Percentiles rank a stretch among this genome's conserved stretches.
Evolutionary conservation across 1,140 invertebrate species (phyloP).

Genomic region (Leptopilina boulardi): DNA sequence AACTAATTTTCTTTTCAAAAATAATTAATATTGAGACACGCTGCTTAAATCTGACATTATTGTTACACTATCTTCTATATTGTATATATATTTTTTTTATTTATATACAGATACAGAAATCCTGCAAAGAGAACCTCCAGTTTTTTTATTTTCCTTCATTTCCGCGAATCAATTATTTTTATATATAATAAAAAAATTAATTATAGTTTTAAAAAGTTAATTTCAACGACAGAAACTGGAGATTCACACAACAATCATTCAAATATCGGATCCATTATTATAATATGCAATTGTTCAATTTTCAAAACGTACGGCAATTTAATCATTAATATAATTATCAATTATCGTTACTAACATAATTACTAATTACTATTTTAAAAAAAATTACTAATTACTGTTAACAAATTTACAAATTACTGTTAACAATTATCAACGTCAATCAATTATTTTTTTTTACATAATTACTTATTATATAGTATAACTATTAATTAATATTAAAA

Average conservation of each 20-base stretch:
- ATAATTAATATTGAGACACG: slow-evolving; percentile 9
- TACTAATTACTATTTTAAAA: no score
- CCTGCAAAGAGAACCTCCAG: not conserved
- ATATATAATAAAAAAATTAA: not conserved
- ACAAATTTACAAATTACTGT: no score
- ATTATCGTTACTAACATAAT: no score
- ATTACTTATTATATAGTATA: no score
- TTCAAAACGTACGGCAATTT: not conserved
- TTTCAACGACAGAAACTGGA: not conserved
- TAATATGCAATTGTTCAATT: not conserved
- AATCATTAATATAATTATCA: not conserved
- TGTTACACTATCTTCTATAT: no score
- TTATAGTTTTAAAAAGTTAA: not conserved
- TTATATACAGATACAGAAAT: slow-evolving; percentile 16
- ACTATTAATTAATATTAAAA: no score
- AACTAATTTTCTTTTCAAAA: not conserved
- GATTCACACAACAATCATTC: slow-evolving; percentile 1
- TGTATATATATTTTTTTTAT: slow-evolving; percentile 12
- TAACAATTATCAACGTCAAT: no score
- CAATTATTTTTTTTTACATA: no score
- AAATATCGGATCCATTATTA: not conserved
- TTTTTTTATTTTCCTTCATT: not conserved
- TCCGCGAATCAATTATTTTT: not conserved
- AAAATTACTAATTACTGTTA: no score
- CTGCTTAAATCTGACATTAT: slow-evolving; percentile 23